These are phyloP conservation scores for Mesoligia furuncula DNA, from an alignment of 2,888 invertebrate species.

Conservation along the genomic window DNA sequence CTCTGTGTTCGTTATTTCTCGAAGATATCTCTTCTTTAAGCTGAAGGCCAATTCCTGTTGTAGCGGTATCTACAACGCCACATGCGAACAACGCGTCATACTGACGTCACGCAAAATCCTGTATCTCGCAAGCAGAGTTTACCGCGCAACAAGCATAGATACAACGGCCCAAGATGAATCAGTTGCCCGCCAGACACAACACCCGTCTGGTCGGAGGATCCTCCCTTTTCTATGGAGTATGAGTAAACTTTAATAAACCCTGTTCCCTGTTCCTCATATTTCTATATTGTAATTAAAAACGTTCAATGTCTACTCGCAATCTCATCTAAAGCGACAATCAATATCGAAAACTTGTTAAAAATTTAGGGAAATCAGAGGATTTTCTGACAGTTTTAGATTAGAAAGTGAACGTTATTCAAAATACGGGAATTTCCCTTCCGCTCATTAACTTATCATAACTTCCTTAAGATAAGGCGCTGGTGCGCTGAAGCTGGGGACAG, in stretches of 20 bases:
- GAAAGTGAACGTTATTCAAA: too few species aligned
- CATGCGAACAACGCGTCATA: too few species aligned
- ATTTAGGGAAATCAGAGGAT: not conserved
- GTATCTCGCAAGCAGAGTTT: too few species aligned
- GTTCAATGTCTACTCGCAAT: not conserved
- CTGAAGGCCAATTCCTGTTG: not conserved
- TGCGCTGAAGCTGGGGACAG: constrained; percentile 93
- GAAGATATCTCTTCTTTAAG: not conserved
- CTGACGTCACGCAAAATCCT: too few species aligned
- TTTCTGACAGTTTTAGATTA: not conserved
- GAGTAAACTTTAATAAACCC: too few species aligned
- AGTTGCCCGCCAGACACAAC: too few species aligned
- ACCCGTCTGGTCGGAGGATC: too few species aligned
- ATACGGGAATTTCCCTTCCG: not conserved
- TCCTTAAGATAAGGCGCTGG: constrained; percentile 86
- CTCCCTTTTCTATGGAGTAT: too few species aligned
- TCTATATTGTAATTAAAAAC: not conserved
- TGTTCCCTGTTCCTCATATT: too few species aligned
- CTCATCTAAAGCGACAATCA: not conserved
- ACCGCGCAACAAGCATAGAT: too few species aligned
- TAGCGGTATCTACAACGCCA: too few species aligned
- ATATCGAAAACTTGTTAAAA: not conserved
- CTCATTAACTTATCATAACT: not conserved
- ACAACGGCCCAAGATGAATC: too few species aligned
- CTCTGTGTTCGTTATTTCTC: not conserved